A percentile compares a stretch with the other conserved stretches of the same genome.
Conservation (phyloP, 2,888 invertebrate genomes). For the Capitulum mitella region DNA sequence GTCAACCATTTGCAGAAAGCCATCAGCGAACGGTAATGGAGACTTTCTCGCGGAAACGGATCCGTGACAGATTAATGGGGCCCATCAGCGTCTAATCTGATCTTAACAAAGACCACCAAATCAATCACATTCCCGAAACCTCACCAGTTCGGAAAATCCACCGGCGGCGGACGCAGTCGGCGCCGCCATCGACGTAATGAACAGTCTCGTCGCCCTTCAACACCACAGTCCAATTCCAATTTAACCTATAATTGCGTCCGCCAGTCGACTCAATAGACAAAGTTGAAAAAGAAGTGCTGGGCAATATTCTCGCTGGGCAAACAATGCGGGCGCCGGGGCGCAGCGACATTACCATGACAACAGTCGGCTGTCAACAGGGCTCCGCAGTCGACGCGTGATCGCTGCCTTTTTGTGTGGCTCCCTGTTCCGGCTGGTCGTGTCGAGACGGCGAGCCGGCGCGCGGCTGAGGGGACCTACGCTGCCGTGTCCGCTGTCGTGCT, state of each 20-base stretch:
- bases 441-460: too few relatives aligned
- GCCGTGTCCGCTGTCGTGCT: too few relatives aligned
- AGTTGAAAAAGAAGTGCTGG: neutral
- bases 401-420: too few relatives aligned
- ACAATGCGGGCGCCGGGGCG: neutral
- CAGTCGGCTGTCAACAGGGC: neutral
- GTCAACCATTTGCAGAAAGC: too few relatives aligned
- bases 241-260: slow-evolving; percentile 7
- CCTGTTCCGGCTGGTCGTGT: too few relatives aligned
- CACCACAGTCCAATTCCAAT: neutral
- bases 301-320: neutral
- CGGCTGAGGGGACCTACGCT: too few relatives aligned
- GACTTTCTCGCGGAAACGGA: too few relatives aligned
- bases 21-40: too few relatives aligned
- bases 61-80: slow-evolving; percentile 8
- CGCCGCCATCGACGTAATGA: neutral
- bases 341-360: slow-evolving; percentile 7
- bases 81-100: neutral
- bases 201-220: neutral
- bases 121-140: neutral
- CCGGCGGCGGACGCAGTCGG: too few relatives aligned
- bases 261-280: neutral
- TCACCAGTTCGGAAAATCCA: neutral
- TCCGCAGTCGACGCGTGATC: neutral
- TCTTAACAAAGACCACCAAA: neutral